Percentiles rank a stretch among this genome's conserved stretches.
These are phyloP conservation scores for Prietella phreatophila DNA, from an alignment of 2,113 vertebrate genomes.

Conservation along the genomic window DNA sequence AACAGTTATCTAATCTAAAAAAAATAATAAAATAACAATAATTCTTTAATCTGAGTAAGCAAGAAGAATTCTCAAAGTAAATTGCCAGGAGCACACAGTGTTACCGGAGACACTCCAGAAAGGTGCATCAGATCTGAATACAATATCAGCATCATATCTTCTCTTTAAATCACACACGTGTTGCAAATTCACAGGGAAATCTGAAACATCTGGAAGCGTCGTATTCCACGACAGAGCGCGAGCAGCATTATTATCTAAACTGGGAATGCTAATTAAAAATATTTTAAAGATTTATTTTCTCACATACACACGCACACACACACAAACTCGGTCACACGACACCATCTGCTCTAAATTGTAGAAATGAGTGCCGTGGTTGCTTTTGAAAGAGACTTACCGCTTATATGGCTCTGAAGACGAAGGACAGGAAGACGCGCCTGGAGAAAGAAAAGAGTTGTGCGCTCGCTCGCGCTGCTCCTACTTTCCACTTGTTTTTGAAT, in stretches of 20 bases:
- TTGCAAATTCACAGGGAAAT: background rate
- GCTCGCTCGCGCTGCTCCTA: background rate
- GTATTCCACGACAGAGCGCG: background rate
- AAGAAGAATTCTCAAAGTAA: background rate
- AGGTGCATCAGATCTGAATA: background rate
- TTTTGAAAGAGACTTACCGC: background rate
- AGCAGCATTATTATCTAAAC: background rate
- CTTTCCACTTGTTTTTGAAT: constrained; percentile 38
- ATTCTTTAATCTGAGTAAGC: background rate
- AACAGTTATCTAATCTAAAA: background rate
- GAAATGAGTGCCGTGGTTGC: background rate
- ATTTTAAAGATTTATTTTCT: background rate
- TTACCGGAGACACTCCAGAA: background rate
- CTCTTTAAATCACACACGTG: background rate
- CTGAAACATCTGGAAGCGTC: background rate
- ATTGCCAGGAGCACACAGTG: background rate
- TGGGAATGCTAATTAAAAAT: background rate
- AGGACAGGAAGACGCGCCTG: background rate
- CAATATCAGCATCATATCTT: background rate
- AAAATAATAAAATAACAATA: too few relatives aligned
- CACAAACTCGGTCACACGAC: background rate
- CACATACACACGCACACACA: background rate
- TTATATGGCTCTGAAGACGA: background rate
- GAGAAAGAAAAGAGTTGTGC: background rate
- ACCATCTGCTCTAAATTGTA: background rate